Evolutionary conservation across 1,140 invertebrate species (phyloP).

Genomic region (Sycophaga agraensis): DNA sequence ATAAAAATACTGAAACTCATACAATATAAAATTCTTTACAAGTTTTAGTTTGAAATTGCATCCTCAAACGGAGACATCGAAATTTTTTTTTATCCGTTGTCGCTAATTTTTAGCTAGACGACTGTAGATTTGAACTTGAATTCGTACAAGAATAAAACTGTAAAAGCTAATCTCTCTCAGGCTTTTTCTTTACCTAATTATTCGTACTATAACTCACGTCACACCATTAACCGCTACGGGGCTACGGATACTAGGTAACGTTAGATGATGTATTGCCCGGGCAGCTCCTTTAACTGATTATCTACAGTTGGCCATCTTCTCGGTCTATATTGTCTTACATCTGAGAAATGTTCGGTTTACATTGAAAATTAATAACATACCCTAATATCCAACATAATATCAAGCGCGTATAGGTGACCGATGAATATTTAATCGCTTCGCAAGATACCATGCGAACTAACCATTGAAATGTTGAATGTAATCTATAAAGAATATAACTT

Average conservation of each 20-base stretch:
- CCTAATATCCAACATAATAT: background rate
- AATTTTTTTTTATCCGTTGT: no score
- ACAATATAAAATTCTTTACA: no score
- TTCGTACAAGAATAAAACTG: background rate
- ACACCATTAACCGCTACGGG: slow-evolving; percentile 20
- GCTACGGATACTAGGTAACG: slow-evolving; percentile 13
- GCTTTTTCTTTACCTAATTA: slow-evolving; percentile 31
- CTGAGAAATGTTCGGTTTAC: background rate
- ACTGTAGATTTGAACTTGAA: no score
- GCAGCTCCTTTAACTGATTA: slow-evolving; percentile 17
- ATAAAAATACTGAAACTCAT: no score
- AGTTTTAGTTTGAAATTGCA: no score
- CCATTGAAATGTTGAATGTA: no score
- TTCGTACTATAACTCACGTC: slow-evolving; percentile 29
- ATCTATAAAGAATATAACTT: no score
- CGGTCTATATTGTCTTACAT: slow-evolving; percentile 6
- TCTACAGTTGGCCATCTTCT: slow-evolving; percentile 13
- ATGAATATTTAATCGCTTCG: slow-evolving; percentile 7
- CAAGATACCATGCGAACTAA: no score
- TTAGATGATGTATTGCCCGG: slow-evolving; percentile 22
- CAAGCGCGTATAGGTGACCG: background rate
- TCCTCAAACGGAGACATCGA: no score
- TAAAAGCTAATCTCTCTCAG: slow-evolving; percentile 13
- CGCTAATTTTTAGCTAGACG: no score
- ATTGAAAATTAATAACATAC: slow-evolving; percentile 1